phyloP scores from a whole-genome alignment of 2,888 invertebrate genomes.

The Eledone cirrhosa region DNA sequence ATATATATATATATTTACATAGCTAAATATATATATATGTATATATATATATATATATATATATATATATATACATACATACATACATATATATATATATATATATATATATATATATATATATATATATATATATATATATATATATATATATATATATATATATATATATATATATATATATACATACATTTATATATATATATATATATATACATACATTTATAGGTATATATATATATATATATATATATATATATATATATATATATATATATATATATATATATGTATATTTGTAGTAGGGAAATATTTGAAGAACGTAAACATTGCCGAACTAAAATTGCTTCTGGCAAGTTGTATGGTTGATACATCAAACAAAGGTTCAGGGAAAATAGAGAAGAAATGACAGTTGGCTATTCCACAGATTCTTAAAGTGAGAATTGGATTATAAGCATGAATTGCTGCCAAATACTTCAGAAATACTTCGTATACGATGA shows the following conservation, averaged over 20 bases:
- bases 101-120: not conserved
- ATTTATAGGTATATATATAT: conserved; percentile 7
- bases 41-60: conserved; percentile 21
- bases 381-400: too few species aligned
- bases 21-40: not conserved
- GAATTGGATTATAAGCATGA: too few species aligned
- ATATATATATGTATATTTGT: not conserved
- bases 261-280: not conserved
- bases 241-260: conserved; percentile 16
- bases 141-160: not conserved
- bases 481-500: too few species aligned
- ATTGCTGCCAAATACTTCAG: too few species aligned
- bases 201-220: not conserved
- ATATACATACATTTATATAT: not conserved
- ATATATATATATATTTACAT: not conserved
- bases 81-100: not conserved
- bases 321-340: not conserved
- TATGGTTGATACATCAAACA: too few species aligned
- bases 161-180: not conserved
- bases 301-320: not conserved
- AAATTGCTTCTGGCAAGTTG: too few species aligned
- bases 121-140: not conserved
- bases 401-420: too few species aligned
- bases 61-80: conserved; percentile 8
- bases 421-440: too few species aligned